Conservation (phyloP, 1,140 invertebrate genomes). For the Laupala kohalensis region DNA sequence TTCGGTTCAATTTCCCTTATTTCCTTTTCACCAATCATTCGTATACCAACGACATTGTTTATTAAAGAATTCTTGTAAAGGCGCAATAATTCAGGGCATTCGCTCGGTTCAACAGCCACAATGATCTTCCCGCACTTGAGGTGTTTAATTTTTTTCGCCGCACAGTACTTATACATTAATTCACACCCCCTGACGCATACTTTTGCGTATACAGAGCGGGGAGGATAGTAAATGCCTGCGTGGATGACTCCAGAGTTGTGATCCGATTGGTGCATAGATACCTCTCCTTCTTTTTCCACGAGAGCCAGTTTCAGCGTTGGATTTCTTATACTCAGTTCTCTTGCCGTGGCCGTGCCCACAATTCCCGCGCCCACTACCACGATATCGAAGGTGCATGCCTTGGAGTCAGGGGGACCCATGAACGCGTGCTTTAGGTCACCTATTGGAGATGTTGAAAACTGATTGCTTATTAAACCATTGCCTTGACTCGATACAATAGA, state of each 20-base stretch:
- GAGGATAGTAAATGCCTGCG: conserved; percentile 92
- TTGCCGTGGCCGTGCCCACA: conserved; percentile 84
- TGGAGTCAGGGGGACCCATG: no score
- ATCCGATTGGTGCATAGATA: conserved; percentile 88
- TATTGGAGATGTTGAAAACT: no score
- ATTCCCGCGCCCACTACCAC: conserved; percentile 94
- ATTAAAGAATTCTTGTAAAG: no score
- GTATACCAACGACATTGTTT: no score
- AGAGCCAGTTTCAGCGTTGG: conserved; percentile 71
- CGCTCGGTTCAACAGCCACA: conserved; percentile 61
- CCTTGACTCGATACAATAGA: background rate
- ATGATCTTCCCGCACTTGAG: conserved; percentile 94
- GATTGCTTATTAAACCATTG: background rate
- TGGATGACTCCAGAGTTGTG: conserved; percentile 89
- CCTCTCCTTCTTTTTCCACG: conserved; percentile 78
- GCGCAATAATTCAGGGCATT: conserved; percentile 36
- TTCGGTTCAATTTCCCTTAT: background rate
- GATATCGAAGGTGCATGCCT: conserved; percentile 52
- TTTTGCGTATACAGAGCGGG: conserved; percentile 78
- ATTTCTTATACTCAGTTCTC: conserved; percentile 66
- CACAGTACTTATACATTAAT: conserved; percentile 77
- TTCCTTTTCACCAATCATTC: background rate
- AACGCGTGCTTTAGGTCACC: no score
- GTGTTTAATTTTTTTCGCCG: conserved; percentile 78
- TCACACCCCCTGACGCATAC: conserved; percentile 77